Evolutionary conservation across 2,113 vertebrate genomes (phyloP), one percentile per base, ranked within the genome.

Genomic region (Colius striatus): DNA sequence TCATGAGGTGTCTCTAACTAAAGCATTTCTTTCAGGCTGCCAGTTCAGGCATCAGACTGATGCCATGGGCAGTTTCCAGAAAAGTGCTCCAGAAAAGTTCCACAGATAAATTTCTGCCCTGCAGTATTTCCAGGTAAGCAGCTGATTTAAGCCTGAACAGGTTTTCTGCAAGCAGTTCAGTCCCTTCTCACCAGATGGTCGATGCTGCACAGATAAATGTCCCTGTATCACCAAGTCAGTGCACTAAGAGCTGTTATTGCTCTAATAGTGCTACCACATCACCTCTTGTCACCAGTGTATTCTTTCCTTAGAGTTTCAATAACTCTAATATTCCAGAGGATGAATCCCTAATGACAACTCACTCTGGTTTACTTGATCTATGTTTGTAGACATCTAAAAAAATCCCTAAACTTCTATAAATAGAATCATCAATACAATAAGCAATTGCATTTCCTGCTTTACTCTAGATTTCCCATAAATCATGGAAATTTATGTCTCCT

Each of bases 141-240:
- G 75, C 19, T 1, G 0, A 50, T 91, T 38, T 19, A 70, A 60
- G 45, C 18, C 34, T 0, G 0, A 29, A 34, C 48, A 43, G 32
- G 5, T 68, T 66, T 75, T 61, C 20, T 50, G 38, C 45, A 61
- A 19, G 62, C 0, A 0, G 3, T 10, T 55, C 8, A n/a, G 51
- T 71, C 45, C 29, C n/a, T 66, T 70, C 26, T 45, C 9, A 53
- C 17, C 25, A 32, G 32, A 12, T 5, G 12, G 67, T 1, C 1
- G 36, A 53, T 74, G 67, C 36, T 74, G 50, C 36, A 55, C 19
- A 74, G 54, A 54, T 3, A 43, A 43, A 63, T 11, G 13, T 29
- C 41, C 16, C n/a, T 58, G 29, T 36, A 34, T 26, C 25, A 16
- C 38, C n/a, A 29, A 8, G 50, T 79, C 71, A 66, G 16, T 10